Base-by-base conservation (phyloP, 2,797 vertebrate genomes). In the Enteromius trimaculatus region DNA sequence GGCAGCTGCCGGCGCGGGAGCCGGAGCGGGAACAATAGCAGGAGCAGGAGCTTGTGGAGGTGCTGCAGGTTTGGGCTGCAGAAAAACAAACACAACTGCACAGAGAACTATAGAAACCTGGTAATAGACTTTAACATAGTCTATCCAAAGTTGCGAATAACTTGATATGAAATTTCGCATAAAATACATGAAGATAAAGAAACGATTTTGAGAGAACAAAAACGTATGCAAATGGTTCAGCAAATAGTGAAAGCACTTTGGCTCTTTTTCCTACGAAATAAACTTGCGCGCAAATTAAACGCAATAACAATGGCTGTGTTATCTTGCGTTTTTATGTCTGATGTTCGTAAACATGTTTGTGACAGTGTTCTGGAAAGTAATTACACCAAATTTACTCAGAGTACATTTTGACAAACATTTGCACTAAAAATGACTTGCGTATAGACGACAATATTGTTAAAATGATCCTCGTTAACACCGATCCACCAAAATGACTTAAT, bases 1-100 rank as follows among this genome's bases (percentile, higher is more conserved):
- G 7, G 55, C 55, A 26, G 55, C 55, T 26, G 55, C 55, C 1
- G 3, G 10, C n/a, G 0, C 10, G 4, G 55, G 55, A 58, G 55
- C 55, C n/a, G 88, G 72, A 66, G 69, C 82, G 13, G 42, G 42
- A 44, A 44, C 42, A 44, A 11, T 44, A 44, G 0, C 10, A 4
- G 21, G 21, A 58, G 53, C 53, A 11, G 88, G 70, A 69, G 69
- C 82, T 87, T 90, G 90, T 70, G 89, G 44, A 68, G 92, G 55
- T 29, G 89, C 81, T 7, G 90, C 58, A 74, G 91, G 72, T 93
- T 94, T 95, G 26, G 92, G 87, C 94, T 95, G 80, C 58, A 76
- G 87, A 72, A 53, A 88, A 16, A 89, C 16, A 86, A 85, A 85
- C 55, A 83, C 44, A 55, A 75, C 83, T 85, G 68, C 53, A 62